phyloP scores from a whole-genome alignment of 2,888 invertebrate species.

The Deroplatys truncata region DNA sequence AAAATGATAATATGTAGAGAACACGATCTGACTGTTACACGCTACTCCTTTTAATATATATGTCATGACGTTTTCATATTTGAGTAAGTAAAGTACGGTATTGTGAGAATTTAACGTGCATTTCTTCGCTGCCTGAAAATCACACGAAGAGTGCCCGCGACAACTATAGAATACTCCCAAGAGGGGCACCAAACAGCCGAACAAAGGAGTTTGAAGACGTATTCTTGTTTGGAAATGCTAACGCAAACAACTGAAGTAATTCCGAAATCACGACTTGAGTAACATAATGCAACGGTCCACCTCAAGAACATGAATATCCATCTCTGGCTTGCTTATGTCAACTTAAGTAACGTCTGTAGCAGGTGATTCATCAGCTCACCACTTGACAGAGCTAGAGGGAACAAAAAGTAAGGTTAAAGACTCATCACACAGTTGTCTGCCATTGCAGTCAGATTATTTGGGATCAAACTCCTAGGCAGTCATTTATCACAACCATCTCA shows the following conservation, averaged over 20 bases:
- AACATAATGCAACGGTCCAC: not conserved
- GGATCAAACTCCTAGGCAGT: not conserved
- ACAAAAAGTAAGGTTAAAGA: not conserved
- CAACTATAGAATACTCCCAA: too few relatives aligned
- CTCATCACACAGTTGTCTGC: not conserved
- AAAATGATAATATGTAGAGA: too few relatives aligned
- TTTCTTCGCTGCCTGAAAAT: too few relatives aligned
- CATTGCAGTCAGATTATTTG: not conserved
- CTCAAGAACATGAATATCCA: not conserved
- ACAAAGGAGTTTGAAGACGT: not conserved
- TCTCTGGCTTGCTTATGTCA: not conserved
- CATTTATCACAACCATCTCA: not conserved
- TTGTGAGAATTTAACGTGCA: too few relatives aligned
- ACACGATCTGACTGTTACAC: too few relatives aligned
- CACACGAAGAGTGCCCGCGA: too few relatives aligned
- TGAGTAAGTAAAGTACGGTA: too few relatives aligned
- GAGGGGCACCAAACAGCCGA: not conserved
- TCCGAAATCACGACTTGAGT: not conserved
- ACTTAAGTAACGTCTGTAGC: not conserved
- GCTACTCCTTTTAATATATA: too few relatives aligned
- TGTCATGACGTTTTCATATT: too few relatives aligned
- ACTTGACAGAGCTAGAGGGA: not conserved
- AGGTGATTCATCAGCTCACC: not conserved
- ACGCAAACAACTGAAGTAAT: not conserved
- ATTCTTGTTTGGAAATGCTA: not conserved